A percentile compares a stretch with the other conserved stretches of the same genome.
Evolutionary conservation across 2,888 invertebrate genomes (phyloP).

Genomic region (Sesamia inferens): DNA sequence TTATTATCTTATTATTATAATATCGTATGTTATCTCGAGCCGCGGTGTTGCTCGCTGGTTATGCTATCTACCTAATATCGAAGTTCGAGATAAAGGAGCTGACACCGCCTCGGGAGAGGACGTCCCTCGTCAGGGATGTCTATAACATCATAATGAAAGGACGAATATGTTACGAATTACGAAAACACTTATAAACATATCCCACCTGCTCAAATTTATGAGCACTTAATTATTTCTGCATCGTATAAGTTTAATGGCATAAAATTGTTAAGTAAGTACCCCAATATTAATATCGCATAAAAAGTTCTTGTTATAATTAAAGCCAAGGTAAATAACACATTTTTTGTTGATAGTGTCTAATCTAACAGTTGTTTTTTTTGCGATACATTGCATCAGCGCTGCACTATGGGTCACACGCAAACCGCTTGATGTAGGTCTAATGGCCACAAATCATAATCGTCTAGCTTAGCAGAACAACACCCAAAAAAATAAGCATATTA

Average conservation of each 20-base stretch:
- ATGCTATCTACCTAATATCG: constrained; percentile 52
- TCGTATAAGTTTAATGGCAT: constrained; percentile 58
- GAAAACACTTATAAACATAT: constrained; percentile 46
- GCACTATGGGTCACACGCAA: constrained; percentile 80
- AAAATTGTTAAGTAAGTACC: constrained; percentile 60
- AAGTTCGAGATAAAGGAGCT: constrained; percentile 44
- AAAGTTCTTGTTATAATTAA: constrained; percentile 55
- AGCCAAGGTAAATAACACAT: constrained; percentile 63
- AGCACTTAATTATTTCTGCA: constrained; percentile 57
- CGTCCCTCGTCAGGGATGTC: constrained; percentile 25
- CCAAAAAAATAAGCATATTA: constrained; percentile 82
- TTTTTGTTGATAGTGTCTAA: constrained; percentile 65
- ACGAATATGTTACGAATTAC: constrained; percentile 46
- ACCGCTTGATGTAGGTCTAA: constrained; percentile 83
- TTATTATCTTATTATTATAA: constrained; percentile 88
- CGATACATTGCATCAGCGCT: constrained; percentile 68
- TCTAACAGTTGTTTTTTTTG: constrained; percentile 60
- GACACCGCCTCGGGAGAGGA: constrained; percentile 51
- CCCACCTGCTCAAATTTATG: constrained; percentile 54
- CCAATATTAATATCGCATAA: constrained; percentile 56
- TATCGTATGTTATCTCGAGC: constrained; percentile 73
- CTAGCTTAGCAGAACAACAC: constrained; percentile 62
- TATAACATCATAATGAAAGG: constrained; percentile 32
- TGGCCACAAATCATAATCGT: constrained; percentile 83
- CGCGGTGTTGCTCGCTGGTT: constrained; percentile 61